Evolutionary conservation across 1,140 invertebrate genomes (phyloP).

Genomic region (Caerostris extrusa): DNA sequence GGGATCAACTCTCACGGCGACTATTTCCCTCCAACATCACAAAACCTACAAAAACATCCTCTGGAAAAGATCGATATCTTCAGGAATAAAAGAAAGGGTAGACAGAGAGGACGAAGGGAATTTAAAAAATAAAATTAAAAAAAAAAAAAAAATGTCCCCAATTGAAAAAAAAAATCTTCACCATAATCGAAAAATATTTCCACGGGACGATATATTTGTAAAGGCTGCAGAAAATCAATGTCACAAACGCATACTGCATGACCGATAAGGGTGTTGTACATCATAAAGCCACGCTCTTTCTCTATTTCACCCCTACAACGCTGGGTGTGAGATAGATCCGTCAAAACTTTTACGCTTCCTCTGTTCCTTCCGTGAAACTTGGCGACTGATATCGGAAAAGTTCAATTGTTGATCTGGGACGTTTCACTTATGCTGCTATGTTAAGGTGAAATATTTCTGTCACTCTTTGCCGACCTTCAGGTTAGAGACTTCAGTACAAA

Average conservation of each 20-base stretch:
- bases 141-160: background rate
- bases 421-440: background rate
- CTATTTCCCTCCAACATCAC: background rate
- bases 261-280: conserved; percentile 55
- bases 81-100: conserved; percentile 48
- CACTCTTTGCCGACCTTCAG: background rate
- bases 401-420: conserved; percentile 48
- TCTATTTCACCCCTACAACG: conserved; percentile 40
- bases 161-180: background rate
- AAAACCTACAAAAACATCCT: conserved; percentile 3
- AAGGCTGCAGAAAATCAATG: conserved; percentile 55
- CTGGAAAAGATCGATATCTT: conserved; percentile 44
- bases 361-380: conserved; percentile 1
- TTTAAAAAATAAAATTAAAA: background rate
- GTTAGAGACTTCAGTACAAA: background rate
- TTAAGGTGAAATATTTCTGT: conserved; percentile 38
- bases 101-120: background rate
- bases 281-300: conserved; percentile 41
- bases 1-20: conserved; percentile 35
- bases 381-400: conserved; percentile 47
- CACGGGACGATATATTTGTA: conserved; percentile 63
- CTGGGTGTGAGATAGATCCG: conserved; percentile 52
- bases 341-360: conserved; percentile 54
- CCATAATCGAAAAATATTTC: conserved; percentile 69
- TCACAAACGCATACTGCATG: conserved; percentile 56